phyloP scores from a whole-genome alignment of 2,113 vertebrate genomes.

The Oophaga pumilio region DNA sequence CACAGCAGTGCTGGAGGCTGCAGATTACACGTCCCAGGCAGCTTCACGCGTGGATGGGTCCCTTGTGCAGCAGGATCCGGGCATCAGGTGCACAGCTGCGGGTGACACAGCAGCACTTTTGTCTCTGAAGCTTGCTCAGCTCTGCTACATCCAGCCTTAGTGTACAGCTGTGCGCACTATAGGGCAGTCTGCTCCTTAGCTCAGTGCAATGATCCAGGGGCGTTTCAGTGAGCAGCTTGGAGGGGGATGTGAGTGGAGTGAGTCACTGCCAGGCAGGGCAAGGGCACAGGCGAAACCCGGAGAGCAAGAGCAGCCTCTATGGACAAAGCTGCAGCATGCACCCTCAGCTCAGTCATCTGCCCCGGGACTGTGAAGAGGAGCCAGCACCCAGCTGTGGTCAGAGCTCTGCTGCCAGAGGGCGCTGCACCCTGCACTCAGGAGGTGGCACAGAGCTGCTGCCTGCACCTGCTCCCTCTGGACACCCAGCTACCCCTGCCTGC shows the following conservation, averaged over 20 bases:
- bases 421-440: neutral
- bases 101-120: neutral
- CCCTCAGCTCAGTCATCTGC: neutral
- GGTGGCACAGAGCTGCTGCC: neutral
- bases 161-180: neutral
- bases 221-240: neutral
- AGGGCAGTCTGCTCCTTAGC: neutral
- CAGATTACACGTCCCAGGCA: neutral
- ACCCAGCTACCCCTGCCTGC: no score
- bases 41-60: neutral
- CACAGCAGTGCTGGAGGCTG: neutral
- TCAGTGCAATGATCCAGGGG: neutral
- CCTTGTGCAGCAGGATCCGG: slow-evolving; percentile 2
- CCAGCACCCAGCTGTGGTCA: neutral
- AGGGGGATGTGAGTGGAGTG: neutral
- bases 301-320: slow-evolving; percentile 28
- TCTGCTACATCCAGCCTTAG: neutral
- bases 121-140: neutral
- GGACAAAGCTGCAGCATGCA: slow-evolving; percentile 28
- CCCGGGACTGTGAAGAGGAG: neutral
- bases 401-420: neutral
- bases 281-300: neutral
- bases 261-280: slow-evolving; percentile 22
- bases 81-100: neutral
- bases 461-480: no score